These are phyloP conservation scores for Ranitomeya variabilis DNA, from an alignment of 2,113 vertebrate species.

Conservation along the genomic window DNA sequence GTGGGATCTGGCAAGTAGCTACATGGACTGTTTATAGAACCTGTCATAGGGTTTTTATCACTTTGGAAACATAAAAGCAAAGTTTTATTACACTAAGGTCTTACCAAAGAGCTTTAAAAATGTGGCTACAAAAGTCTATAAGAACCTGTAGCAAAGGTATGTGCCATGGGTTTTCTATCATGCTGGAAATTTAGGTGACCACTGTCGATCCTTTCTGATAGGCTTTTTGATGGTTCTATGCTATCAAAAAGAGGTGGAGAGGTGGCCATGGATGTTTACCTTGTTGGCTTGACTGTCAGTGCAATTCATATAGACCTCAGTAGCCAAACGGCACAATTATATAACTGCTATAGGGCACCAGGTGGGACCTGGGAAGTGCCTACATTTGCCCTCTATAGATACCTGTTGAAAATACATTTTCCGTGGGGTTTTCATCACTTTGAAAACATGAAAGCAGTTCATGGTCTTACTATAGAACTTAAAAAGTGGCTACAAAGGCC, in stretches of 20 bases:
- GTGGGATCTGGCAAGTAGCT: not conserved
- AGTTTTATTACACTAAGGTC: not conserved
- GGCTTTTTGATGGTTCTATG: not conserved
- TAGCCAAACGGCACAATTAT: not conserved
- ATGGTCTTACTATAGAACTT: not conserved
- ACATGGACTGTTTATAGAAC: no score
- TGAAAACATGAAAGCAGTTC: not conserved
- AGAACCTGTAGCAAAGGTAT: no score
- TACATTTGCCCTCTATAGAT: no score
- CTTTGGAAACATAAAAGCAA: not conserved
- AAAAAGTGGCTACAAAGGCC: not conserved
- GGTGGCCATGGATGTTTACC: not conserved
- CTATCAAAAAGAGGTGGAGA: not conserved
- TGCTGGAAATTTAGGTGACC: not conserved
- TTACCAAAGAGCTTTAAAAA: not conserved
- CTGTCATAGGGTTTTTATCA: no score
- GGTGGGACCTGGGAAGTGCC: not conserved
- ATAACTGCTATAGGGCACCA: not conserved
- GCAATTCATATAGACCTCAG: no score
- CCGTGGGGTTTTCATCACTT: no score
- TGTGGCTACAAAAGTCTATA: not conserved
- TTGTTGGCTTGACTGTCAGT: not conserved
- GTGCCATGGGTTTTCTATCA: not conserved
- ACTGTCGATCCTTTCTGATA: not conserved
- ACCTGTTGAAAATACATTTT: no score